phyloP scores from a whole-genome alignment of 2,797 vertebrate genomes.

The Melanotaenia boesemani region DNA sequence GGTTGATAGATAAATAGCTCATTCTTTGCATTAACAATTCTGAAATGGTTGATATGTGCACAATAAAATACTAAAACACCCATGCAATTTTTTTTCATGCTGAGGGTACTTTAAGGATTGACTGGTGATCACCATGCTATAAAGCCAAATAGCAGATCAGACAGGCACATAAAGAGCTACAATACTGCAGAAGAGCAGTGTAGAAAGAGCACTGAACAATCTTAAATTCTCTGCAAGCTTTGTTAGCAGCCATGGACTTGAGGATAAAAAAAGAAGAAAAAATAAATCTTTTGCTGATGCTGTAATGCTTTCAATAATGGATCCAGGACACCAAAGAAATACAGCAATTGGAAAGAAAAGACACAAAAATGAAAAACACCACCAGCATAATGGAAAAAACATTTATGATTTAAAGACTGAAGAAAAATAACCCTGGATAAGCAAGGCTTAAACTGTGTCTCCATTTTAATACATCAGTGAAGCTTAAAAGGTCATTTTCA shows the following conservation, averaged over 20 bases:
- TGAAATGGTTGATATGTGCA: background rate
- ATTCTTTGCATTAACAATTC: background rate
- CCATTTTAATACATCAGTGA: conserved; percentile 37
- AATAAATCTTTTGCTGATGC: conserved; percentile 75
- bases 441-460: conserved; percentile 38
- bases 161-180: conserved; percentile 35
- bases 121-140: conserved; percentile 13
- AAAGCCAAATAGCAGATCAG: conserved; percentile 36
- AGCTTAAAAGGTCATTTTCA: conserved; percentile 21
- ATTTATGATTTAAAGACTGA: conserved; percentile 54
- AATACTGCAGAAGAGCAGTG: conserved; percentile 8
- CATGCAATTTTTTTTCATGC: background rate
- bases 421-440: conserved; percentile 70
- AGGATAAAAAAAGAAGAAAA: conserved; percentile 28
- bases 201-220: conserved; percentile 42
- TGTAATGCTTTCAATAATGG: conserved; percentile 76
- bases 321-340: conserved; percentile 69
- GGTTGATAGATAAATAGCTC: background rate
- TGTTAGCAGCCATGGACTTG: conserved; percentile 58
- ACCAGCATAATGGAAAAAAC: conserved; percentile 73
- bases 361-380: conserved; percentile 72
- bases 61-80: background rate
- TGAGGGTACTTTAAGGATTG: conserved; percentile 19
- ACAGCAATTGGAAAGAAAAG: conserved; percentile 61
- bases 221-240: conserved; percentile 63